A percentile compares a stretch with the other conserved stretches of the same genome.
Conservation (phyloP, 2,888 invertebrate species). For the Heliconius cydno region DNA sequence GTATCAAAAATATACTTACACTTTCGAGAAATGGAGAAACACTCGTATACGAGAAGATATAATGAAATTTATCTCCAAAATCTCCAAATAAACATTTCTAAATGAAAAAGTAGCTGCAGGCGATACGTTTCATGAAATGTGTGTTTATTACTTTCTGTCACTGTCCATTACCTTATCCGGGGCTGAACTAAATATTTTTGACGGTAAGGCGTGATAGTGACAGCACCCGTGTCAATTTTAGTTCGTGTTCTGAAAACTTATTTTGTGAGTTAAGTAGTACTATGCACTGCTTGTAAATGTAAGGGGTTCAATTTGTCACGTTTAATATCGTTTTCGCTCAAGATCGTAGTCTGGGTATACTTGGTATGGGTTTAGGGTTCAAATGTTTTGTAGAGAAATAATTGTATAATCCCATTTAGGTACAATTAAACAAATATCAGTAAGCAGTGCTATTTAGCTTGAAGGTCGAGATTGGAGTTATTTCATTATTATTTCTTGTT, state of each 20-base stretch:
- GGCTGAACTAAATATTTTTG: constrained; percentile 17
- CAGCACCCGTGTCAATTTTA: constrained; percentile 28
- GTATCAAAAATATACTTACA: too few relatives aligned
- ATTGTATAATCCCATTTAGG: too few relatives aligned
- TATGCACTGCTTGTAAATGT: background rate
- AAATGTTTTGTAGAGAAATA: too few relatives aligned
- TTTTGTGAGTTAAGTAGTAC: background rate
- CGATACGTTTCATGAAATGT: constrained; percentile 7
- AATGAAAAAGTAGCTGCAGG: constrained; percentile 6
- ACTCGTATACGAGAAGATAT: background rate
- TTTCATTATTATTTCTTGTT: too few relatives aligned
- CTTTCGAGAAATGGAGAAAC: too few relatives aligned
- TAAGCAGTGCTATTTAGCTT: too few relatives aligned
- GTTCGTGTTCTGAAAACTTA: constrained; percentile 9
- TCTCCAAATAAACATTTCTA: background rate
- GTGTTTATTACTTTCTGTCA: constrained; percentile 9
- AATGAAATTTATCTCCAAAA: background rate
- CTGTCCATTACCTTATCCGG: constrained; percentile 16
- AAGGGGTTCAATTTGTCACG: background rate
- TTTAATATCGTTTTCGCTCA: background rate
- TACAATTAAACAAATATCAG: too few relatives aligned
- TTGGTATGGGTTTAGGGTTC: too few relatives aligned
- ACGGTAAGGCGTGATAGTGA: constrained; percentile 25
- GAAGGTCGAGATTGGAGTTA: too few relatives aligned
- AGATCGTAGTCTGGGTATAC: background rate